Conservation (phyloP, 2,888 invertebrate species). For the Lissocephala sabroskyi region DNA sequence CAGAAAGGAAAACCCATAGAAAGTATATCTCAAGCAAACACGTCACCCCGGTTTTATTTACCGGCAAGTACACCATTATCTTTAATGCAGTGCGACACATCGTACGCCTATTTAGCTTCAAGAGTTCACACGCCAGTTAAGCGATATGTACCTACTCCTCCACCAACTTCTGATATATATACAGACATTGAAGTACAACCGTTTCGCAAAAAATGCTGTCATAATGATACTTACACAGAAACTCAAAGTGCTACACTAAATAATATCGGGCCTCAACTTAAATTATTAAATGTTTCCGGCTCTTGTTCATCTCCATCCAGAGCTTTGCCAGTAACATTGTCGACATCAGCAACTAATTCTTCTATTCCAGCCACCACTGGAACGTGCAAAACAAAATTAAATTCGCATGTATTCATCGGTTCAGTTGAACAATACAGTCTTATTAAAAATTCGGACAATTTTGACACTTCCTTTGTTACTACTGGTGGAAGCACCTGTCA, state of each 20-base stretch:
- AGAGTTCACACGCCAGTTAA: conserved; percentile 72
- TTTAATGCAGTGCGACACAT: conserved; percentile 64
- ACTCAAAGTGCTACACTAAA: conserved; percentile 23
- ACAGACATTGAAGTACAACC: no score
- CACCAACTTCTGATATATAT: conserved; percentile 64
- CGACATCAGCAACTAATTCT: conserved; percentile 24
- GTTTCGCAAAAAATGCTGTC: conserved; percentile 71
- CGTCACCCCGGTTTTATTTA: conserved; percentile 31
- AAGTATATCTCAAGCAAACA: conserved; percentile 4
- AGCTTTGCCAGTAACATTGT: conserved; percentile 23
- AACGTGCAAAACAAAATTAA: conserved; percentile 1
- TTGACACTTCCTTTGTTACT: not conserved
- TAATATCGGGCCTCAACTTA: conserved; percentile 33
- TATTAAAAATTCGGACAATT: no score
- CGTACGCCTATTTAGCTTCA: conserved; percentile 68
- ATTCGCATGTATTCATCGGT: no score
- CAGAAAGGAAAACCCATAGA: conserved; percentile 28
- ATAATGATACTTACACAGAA: conserved; percentile 23
- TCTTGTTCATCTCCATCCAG: conserved; percentile 4
- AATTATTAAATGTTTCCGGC: conserved; percentile 12
- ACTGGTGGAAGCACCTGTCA: conserved; percentile 60
- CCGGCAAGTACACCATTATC: conserved; percentile 46
- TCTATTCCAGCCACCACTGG: conserved; percentile 21
- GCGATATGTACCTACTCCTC: conserved; percentile 72
- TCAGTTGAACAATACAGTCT: not conserved